These are phyloP conservation scores for Scomberomorus guttatus DNA, from an alignment of 2,797 vertebrate genomes.

Conservation along the genomic window DNA sequence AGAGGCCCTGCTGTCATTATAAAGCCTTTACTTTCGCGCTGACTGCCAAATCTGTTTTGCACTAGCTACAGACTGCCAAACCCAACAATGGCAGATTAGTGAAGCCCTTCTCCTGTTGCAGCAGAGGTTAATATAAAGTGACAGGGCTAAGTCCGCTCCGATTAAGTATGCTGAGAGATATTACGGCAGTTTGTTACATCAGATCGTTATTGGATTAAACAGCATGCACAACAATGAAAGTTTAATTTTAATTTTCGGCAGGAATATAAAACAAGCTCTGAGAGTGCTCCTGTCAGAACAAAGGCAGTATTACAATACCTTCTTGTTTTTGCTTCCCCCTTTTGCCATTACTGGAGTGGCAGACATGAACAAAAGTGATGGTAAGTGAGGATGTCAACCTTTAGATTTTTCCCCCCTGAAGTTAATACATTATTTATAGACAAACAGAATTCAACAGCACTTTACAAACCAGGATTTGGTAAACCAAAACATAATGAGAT, in stretches of 20 bases:
- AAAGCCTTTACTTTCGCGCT: slow-evolving; percentile 84
- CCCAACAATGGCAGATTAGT: slow-evolving; percentile 96
- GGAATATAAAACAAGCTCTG: slow-evolving; percentile 80
- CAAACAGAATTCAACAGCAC: slow-evolving; percentile 41
- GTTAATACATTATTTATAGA: slow-evolving; percentile 70
- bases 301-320: slow-evolving; percentile 78
- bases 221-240: slow-evolving; percentile 95
- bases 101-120: slow-evolving; percentile 96
- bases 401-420: slow-evolving; percentile 39
- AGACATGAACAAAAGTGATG: slow-evolving; percentile 67
- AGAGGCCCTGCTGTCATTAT: slow-evolving; percentile 85
- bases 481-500: slow-evolving; percentile 17
- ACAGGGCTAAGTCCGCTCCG: slow-evolving; percentile 98
- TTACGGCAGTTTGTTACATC: slow-evolving; percentile 94
- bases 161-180: slow-evolving; percentile 98
- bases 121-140: slow-evolving; percentile 99
- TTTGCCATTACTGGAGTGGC: slow-evolving; percentile 67
- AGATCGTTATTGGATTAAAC: slow-evolving; percentile 99
- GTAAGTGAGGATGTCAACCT: slow-evolving; percentile 76
- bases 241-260: slow-evolving; percentile 91
- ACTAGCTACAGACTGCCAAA: slow-evolving; percentile 92
- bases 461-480: slow-evolving; percentile 21
- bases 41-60: slow-evolving; percentile 92
- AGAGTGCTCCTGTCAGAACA: slow-evolving; percentile 82
- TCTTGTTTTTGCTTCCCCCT: slow-evolving; percentile 69